Evolutionary conservation across 2,113 vertebrate species (phyloP).

Genomic region (Limanda limanda): DNA sequence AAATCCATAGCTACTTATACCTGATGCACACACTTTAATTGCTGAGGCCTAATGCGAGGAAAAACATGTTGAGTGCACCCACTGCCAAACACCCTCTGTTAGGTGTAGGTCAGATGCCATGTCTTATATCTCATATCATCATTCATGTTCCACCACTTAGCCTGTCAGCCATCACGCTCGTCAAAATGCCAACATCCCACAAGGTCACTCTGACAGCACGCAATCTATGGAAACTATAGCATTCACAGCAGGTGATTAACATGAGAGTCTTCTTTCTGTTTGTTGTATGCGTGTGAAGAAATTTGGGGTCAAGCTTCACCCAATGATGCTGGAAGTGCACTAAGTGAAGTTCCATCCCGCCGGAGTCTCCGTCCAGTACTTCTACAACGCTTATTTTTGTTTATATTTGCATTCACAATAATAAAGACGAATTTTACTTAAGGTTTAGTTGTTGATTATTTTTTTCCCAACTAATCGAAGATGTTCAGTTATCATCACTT

Average conservation of each 20-base stretch:
- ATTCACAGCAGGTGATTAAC: too few species aligned
- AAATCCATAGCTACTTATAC: conserved; percentile 16
- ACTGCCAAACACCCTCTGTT: conserved; percentile 47
- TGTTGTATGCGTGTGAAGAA: too few species aligned
- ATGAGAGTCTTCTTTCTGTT: background rate
- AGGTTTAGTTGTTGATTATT: too few species aligned
- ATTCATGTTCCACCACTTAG: conserved; percentile 53
- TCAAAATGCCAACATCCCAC: conserved; percentile 66
- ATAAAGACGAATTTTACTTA: too few species aligned
- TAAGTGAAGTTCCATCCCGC: too few species aligned
- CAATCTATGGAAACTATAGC: conserved; percentile 17
- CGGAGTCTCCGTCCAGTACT: too few species aligned
- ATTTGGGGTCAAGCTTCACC: too few species aligned
- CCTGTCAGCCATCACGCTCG: conserved; percentile 55
- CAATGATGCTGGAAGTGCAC: too few species aligned
- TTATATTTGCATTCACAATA: too few species aligned
- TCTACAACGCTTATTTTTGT: too few species aligned
- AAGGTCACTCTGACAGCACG: conserved; percentile 62
- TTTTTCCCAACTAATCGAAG: too few species aligned
- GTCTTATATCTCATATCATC: conserved; percentile 48
- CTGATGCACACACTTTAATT: conserved; percentile 34
- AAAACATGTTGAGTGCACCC: conserved; percentile 21
- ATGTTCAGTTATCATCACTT: too few species aligned
- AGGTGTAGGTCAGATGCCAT: conserved; percentile 48
- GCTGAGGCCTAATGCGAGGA: background rate